Conservation (phyloP, 2,797 vertebrate species). For the Choloepus didactylus region DNA sequence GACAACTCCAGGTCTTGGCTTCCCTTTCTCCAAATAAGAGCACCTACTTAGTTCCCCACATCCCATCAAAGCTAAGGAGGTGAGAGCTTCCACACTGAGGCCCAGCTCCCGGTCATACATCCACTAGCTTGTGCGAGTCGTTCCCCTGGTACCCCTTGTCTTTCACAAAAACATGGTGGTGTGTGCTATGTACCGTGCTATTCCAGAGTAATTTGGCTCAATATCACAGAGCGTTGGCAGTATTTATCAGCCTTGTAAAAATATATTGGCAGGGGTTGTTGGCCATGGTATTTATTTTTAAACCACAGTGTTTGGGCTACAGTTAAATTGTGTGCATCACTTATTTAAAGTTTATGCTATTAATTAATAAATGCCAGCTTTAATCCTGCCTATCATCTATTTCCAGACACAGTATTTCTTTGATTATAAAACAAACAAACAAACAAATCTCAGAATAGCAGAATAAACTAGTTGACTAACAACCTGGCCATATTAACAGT, state of each 20-base stretch:
- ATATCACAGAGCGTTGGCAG: slow-evolving; percentile 60
- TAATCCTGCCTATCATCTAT: slow-evolving; percentile 39
- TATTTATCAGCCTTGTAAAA: slow-evolving; percentile 73
- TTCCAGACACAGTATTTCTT: slow-evolving; percentile 45
- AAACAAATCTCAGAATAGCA: neutral
- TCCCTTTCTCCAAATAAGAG: neutral
- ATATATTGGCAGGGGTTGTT: slow-evolving; percentile 62
- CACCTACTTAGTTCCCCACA: neutral
- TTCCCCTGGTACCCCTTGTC: neutral
- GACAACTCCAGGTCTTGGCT: neutral
- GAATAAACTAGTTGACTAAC: neutral
- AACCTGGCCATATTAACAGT: neutral
- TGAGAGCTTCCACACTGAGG: neutral
- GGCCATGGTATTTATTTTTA: slow-evolving; percentile 62
- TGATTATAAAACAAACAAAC: slow-evolving; percentile 34
- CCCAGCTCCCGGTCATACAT: neutral
- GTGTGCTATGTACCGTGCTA: slow-evolving; percentile 35
- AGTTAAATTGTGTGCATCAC: slow-evolving; percentile 52
- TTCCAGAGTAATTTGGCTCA: slow-evolving; percentile 69
- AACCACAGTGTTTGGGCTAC: slow-evolving; percentile 53
- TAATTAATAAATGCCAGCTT: slow-evolving; percentile 66
- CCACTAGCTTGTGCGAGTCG: neutral
- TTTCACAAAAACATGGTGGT: slow-evolving; percentile 62
- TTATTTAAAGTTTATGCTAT: slow-evolving; percentile 69
- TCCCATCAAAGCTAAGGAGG: neutral